Conservation (phyloP, 2,888 invertebrate genomes). For the Lithophane semibrunnea region DNA sequence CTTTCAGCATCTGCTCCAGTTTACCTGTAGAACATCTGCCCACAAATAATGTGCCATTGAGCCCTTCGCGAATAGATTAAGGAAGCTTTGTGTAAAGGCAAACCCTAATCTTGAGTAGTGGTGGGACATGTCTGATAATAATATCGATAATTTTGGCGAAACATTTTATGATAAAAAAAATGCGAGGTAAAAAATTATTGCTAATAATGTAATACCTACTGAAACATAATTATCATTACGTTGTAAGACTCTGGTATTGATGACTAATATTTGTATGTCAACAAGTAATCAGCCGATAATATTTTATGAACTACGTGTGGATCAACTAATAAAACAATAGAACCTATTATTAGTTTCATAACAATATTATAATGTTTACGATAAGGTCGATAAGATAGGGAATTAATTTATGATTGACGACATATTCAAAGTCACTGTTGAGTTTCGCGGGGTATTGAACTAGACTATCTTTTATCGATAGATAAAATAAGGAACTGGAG, state of each 20-base stretch:
- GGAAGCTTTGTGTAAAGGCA: constrained; percentile 79
- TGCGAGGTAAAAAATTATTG: not conserved
- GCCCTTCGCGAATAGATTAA: constrained; percentile 85
- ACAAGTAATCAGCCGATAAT: constrained; percentile 4
- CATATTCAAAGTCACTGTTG: constrained; percentile 2
- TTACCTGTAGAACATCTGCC: constrained; percentile 87
- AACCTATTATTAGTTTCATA: constrained; percentile 17
- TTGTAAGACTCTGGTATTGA: not conserved
- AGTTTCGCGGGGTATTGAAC: constrained; percentile 58
- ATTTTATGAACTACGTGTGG: constrained; percentile 6
- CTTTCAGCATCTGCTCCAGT: constrained; percentile 86
- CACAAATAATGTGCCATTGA: constrained; percentile 69
- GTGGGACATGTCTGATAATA: constrained; percentile 50
- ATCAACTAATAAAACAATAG: constrained; percentile 16
- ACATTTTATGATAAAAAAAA: not conserved
- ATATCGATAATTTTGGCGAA: constrained; percentile 36
- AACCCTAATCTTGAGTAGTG: constrained; percentile 82
- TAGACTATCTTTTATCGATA: constrained; percentile 59
- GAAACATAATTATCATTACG: not conserved
- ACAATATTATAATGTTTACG: not conserved
- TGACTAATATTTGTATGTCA: not conserved
- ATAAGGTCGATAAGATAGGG: constrained; percentile 50
- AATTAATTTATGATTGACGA: constrained; percentile 18
- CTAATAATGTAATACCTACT: too few species aligned
- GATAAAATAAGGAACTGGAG: constrained; percentile 53